Conservation (phyloP, 2,888 invertebrate species). For the Noctua comes region DNA sequence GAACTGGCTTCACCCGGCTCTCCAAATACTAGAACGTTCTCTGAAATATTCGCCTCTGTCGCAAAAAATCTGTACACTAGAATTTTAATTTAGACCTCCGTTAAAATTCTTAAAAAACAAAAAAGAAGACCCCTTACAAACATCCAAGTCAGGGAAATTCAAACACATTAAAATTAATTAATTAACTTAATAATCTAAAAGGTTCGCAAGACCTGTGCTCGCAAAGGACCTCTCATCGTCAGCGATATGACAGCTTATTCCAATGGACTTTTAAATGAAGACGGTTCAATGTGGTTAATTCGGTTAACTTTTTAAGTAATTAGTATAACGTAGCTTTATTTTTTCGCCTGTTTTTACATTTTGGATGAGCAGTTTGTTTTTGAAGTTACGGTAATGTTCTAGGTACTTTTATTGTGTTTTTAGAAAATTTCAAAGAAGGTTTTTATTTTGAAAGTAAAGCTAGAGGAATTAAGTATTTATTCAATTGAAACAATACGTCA, state of each 20-base stretch:
- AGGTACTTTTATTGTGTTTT: background rate
- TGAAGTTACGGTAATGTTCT: background rate
- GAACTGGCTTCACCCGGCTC: background rate
- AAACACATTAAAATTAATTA: constrained; percentile 53
- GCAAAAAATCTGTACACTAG: background rate
- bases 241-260: constrained; percentile 48
- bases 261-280: constrained; percentile 49
- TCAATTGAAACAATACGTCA: too few relatives aligned
- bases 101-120: background rate
- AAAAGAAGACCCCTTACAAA: constrained; percentile 2
- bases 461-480: too few relatives aligned
- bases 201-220: constrained; percentile 30
- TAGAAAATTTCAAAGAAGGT: background rate
- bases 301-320: constrained; percentile 51
- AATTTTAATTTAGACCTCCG: background rate
- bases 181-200: constrained; percentile 46
- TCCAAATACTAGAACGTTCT: background rate
- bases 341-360: constrained; percentile 39
- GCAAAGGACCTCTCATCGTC: constrained; percentile 43
- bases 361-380: constrained; percentile 4
- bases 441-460: background rate
- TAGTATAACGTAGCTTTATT: constrained; percentile 22
- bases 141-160: constrained; percentile 26
- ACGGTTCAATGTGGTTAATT: constrained; percentile 41
- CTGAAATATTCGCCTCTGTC: background rate